phyloP scores from a whole-genome alignment of 2,113 vertebrate species.

The Lipophrys pholis region DNA sequence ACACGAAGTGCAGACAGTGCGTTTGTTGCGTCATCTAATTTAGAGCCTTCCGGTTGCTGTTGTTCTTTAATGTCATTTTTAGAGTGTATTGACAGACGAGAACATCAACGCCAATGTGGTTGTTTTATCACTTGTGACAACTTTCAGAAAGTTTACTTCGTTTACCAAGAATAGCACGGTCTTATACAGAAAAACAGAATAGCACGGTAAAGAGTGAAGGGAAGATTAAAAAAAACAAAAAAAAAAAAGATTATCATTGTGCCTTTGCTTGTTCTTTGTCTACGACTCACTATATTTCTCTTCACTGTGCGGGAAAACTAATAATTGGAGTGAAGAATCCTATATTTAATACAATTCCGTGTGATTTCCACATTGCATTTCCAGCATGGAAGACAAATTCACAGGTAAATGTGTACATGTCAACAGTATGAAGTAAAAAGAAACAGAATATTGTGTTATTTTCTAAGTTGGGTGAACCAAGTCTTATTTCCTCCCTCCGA shows the following conservation, averaged over 20 bases:
- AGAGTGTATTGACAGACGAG: not conserved
- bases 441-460: not conserved
- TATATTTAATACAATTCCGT: too few species aligned
- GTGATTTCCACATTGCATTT: too few species aligned
- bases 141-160: not conserved
- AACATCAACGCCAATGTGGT: not conserved
- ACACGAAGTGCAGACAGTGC: too few species aligned
- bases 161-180: not conserved
- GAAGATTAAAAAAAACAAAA: too few species aligned
- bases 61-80: not conserved
- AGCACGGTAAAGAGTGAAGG: not conserved
- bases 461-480: not conserved
- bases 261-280: too few species aligned
- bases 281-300: too few species aligned
- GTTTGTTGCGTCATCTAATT: too few species aligned
- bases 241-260: too few species aligned
- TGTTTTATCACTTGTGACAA: not conserved
- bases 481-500: constrained; percentile 19
- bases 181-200: not conserved
- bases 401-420: not conserved
- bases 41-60: too few species aligned
- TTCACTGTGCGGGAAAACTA: too few species aligned
- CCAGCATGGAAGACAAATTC: too few species aligned
- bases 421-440: not conserved
- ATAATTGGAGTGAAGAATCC: too few species aligned